Evolutionary conservation across 2,797 vertebrate species (phyloP).

Genomic region (Oceanodroma leucorhoa): DNA sequence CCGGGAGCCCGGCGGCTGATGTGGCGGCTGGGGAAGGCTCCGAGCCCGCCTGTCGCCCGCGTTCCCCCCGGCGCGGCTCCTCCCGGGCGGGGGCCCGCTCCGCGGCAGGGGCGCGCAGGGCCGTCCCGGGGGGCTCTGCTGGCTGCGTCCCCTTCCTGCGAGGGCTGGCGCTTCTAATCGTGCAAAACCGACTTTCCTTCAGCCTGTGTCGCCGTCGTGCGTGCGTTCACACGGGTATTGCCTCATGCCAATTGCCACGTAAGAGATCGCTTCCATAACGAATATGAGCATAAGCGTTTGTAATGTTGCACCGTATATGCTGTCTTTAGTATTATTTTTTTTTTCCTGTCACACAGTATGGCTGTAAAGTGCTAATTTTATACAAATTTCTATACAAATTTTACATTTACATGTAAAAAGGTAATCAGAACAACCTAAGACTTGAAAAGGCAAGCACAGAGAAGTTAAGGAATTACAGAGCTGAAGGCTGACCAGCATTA

Average conservation of each 20-base stretch:
- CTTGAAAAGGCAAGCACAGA: not conserved
- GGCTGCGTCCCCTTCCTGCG: not conserved
- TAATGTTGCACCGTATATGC: rapidly evolving
- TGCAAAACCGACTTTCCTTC: rapidly evolving
- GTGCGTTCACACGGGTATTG: rapidly evolving
- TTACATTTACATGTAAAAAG: rapidly evolving
- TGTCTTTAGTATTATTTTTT: rapidly evolving
- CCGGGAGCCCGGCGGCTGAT: not conserved
- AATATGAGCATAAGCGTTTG: rapidly evolving
- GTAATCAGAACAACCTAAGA: not conserved
- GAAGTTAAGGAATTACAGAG: not conserved
- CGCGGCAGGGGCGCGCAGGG: not conserved
- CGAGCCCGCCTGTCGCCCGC: not conserved
- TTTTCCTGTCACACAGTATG: rapidly evolving
- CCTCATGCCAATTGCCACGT: not conserved
- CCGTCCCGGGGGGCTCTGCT: not conserved
- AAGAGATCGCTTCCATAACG: rapidly evolving
- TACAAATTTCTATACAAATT: too few species aligned
- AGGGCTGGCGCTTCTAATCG: rapidly evolving
- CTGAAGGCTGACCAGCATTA: not conserved
- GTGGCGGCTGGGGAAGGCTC: not conserved
- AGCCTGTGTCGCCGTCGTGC: rapidly evolving
- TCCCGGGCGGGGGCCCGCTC: not conserved
- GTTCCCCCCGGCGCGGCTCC: not conserved
- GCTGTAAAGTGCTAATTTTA: not conserved